Evolutionary conservation across 2,888 invertebrate genomes (phyloP).

Genomic region (Agrilus cyanescens): DNA sequence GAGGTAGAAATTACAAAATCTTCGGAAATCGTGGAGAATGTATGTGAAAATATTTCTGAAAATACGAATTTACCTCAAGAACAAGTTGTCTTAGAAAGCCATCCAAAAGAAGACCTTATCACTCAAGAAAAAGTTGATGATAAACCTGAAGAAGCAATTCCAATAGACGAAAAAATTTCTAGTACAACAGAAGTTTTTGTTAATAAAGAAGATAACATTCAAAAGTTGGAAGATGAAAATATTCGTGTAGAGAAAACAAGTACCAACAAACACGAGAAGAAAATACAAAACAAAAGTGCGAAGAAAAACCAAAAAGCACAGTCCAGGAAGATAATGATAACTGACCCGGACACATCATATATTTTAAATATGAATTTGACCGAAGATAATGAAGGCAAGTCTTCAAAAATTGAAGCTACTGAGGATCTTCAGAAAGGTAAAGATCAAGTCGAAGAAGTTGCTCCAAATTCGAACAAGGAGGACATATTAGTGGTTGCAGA

Average conservation of each 20-base stretch:
- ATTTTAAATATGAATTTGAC: too few relatives aligned
- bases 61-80: too few relatives aligned
- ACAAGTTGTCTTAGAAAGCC: too few relatives aligned
- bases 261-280: constrained; percentile 20
- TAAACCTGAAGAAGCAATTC: constrained; percentile 5
- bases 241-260: constrained; percentile 11
- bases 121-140: constrained; percentile 7
- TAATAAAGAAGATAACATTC: neutral
- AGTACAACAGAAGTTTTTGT: constrained; percentile 2
- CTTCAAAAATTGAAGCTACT: too few relatives aligned
- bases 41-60: too few relatives aligned
- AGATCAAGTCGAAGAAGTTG: neutral
- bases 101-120: neutral
- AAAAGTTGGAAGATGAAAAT: neutral
- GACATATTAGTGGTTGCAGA: neutral
- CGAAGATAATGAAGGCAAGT: too few relatives aligned
- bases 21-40: too few relatives aligned
- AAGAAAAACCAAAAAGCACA: constrained; percentile 19
- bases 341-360: constrained; percentile 24
- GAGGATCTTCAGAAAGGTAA: too few relatives aligned
- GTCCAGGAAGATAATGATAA: constrained; percentile 27
- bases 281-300: constrained; percentile 14
- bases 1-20: too few relatives aligned
- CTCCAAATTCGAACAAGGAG: neutral
- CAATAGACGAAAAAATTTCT: constrained; percentile 4